phyloP scores from a whole-genome alignment of 2,113 vertebrate species.

The Tonatia bakeri region DNA sequence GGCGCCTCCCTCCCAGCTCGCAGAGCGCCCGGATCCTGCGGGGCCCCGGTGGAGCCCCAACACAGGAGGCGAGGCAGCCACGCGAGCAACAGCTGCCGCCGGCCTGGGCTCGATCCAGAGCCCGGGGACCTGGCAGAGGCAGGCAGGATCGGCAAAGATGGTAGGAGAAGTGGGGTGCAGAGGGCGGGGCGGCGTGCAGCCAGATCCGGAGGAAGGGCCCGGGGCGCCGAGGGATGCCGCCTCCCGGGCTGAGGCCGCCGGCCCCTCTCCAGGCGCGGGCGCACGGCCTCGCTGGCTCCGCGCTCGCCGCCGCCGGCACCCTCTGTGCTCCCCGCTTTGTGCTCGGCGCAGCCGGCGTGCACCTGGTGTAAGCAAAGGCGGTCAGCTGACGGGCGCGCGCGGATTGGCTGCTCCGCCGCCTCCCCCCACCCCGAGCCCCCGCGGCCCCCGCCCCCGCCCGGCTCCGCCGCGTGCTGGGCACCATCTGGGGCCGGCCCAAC shows the following conservation, averaged over 20 bases:
- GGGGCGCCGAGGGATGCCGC: neutral
- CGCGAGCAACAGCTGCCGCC: slow-evolving; percentile 46
- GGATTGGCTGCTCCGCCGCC: slow-evolving; percentile 83
- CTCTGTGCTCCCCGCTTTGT: slow-evolving; percentile 71
- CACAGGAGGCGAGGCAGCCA: neutral
- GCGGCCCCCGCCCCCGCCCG: neutral
- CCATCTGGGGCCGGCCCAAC: slow-evolving; percentile 79
- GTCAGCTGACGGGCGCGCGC: slow-evolving; percentile 87
- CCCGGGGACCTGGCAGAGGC: neutral
- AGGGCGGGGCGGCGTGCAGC: slow-evolving; percentile 42
- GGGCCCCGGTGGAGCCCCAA: slow-evolving; percentile 30
- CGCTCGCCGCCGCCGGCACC: slow-evolving; percentile 47
- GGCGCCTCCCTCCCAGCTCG: slow-evolving; percentile 25
- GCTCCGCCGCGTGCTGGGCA: slow-evolving; percentile 74
- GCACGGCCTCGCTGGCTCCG: slow-evolving; percentile 68
- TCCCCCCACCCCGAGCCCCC: neutral
- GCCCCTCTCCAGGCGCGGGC: slow-evolving; percentile 41
- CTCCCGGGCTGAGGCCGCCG: neutral
- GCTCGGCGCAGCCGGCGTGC: slow-evolving; percentile 81
- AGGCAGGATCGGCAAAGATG: neutral
- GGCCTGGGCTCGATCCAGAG: neutral
- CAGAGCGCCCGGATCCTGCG: slow-evolving; percentile 26
- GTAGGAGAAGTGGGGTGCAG: neutral
- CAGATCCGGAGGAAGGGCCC: neutral
- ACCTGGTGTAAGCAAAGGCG: slow-evolving; percentile 87